phyloP scores from a whole-genome alignment of 2,797 vertebrate species.

The Ficedula albicollis region DNA sequence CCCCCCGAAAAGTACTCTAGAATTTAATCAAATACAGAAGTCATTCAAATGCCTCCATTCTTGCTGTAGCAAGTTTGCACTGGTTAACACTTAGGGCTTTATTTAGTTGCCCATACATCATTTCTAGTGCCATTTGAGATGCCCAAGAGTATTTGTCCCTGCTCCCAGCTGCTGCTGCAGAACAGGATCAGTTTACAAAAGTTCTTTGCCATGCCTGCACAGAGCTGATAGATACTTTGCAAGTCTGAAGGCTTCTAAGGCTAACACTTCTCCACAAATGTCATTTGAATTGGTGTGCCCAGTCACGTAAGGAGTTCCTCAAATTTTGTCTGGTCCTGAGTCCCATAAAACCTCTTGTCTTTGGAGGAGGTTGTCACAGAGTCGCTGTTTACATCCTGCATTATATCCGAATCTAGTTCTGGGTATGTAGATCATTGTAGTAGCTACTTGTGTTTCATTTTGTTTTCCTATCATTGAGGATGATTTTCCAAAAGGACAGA shows the following conservation, averaged over 20 bases:
- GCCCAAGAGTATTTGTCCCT: not conserved
- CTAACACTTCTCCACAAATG: not conserved
- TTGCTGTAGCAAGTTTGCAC: not conserved
- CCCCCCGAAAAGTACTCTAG: not conserved
- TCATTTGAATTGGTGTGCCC: not conserved
- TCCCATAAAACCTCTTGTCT: not conserved
- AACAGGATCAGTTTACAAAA: not conserved
- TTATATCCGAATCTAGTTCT: not conserved
- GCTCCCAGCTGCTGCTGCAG: not conserved
- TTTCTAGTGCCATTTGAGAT: not conserved
- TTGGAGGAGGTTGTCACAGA: not conserved
- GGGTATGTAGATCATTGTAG: not conserved
- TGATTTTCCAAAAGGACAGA: not conserved
- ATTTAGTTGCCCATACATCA: not conserved
- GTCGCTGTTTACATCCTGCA: not conserved
- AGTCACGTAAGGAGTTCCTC: not conserved
- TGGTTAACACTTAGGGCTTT: not conserved
- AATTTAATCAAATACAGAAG: not conserved
- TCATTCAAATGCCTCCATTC: not conserved
- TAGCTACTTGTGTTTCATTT: not conserved
- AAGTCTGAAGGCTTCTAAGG: not conserved
- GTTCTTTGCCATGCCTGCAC: not conserved
- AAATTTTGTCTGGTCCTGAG: not conserved
- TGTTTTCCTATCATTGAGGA: not conserved
- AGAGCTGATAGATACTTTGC: not conserved